phyloP scores from a whole-genome alignment of 2,888 invertebrate genomes.

The Drosophila tripunctata region DNA sequence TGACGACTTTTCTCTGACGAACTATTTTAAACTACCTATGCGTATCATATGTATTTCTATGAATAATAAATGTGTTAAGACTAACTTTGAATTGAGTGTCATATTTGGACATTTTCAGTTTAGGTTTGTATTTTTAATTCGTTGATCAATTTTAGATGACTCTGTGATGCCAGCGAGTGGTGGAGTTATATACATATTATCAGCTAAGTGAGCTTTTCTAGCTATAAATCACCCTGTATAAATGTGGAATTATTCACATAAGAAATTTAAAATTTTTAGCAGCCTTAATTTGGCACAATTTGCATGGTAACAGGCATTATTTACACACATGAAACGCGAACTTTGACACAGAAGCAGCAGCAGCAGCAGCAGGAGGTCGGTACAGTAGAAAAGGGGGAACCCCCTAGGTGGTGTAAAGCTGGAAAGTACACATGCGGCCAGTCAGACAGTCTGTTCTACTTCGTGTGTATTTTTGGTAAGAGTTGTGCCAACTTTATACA shows the following conservation, averaged over 20 bases:
- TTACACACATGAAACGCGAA: conserved; percentile 56
- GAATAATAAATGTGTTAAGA: neutral
- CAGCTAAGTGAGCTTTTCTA: conserved; percentile 11
- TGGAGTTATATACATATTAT: too few species aligned
- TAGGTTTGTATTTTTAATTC: neutral
- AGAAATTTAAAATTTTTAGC: conserved; percentile 46
- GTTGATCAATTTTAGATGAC: neutral
- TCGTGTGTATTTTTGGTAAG: conserved; percentile 28
- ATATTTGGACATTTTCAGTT: neutral
- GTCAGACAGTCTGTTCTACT: conserved; percentile 9
- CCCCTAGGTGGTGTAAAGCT: conserved; percentile 32
- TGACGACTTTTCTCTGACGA: neutral
- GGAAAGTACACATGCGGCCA: conserved; percentile 43
- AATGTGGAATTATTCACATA: conserved; percentile 43
- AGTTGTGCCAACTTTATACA: conserved; percentile 63
- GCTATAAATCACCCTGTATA: conserved; percentile 57
- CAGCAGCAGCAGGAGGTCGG: neutral
- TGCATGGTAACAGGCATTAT: conserved; percentile 58
- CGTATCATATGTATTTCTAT: neutral
- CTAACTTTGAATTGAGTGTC: neutral
- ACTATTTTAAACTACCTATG: conserved; percentile 2
- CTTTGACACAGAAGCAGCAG: conserved; percentile 58
- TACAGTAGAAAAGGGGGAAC: neutral
- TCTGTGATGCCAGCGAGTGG: neutral
- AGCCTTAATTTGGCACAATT: conserved; percentile 64